A percentile compares a stretch with the other conserved stretches of the same genome.
phyloP scores from a whole-genome alignment of 2,113 vertebrate genomes.

The Astatotilapia flaviijosephi region DNA sequence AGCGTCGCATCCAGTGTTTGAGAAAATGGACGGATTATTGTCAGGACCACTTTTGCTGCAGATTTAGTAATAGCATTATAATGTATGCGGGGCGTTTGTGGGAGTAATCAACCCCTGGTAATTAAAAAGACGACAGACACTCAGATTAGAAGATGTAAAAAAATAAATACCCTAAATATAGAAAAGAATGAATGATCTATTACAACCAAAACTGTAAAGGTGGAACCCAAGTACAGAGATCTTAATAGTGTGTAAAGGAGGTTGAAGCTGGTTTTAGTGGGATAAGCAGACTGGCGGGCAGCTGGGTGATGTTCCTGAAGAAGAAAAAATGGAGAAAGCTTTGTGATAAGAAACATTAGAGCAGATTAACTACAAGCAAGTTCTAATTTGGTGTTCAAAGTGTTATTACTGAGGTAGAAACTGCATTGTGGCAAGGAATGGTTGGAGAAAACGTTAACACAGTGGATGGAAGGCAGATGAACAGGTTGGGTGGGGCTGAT shows the following conservation, averaged over 20 bases:
- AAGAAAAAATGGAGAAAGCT: not conserved
- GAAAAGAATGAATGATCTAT: not conserved
- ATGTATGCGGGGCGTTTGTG: not conserved
- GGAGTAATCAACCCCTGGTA: rapidly evolving
- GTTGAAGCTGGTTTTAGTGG: not conserved
- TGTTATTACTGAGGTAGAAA: not conserved
- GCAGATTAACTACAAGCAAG: not conserved
- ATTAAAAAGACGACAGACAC: not conserved
- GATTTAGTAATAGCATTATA: not conserved
- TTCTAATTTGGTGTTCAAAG: not conserved
- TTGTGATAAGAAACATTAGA: not conserved
- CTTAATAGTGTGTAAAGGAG: not conserved
- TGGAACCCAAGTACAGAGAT: not conserved
- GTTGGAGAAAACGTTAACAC: not conserved
- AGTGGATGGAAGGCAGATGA: not conserved
- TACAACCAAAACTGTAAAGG: not conserved
- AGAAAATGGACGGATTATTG: not conserved
- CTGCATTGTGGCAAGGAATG: not conserved
- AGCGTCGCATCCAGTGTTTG: not conserved
- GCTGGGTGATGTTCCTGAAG: not conserved
- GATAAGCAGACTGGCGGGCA: not conserved
- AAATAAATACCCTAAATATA: not conserved
- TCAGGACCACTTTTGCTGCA: not conserved
- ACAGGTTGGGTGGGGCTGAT: not conserved
- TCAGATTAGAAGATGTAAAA: not conserved